Base-by-base conservation (phyloP, 1,140 invertebrate genomes). In the Magallana gigas region DNA sequence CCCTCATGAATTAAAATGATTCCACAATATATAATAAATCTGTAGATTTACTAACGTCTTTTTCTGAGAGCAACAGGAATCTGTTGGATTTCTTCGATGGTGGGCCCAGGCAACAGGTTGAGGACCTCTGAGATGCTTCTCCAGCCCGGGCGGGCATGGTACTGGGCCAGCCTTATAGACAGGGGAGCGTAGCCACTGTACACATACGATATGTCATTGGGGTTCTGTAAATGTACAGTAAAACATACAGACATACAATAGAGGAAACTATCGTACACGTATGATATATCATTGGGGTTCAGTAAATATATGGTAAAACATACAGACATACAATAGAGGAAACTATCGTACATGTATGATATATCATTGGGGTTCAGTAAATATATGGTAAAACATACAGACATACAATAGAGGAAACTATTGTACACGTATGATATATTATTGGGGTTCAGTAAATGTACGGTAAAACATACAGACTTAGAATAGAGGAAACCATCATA, bases 341-440 rank as follows among this genome's bases (percentile, higher is more conserved):
- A 99, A 99, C 95, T 93, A 91, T 98, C 98, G 94, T 98, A 97
- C 57, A 99, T 97, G 94, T 98, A 99, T 88, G 98, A 97, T 83
- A 99, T 98, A 92, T 99, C 98, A 90, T 96, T 97, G 0, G 97
- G 97, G 89, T 96, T 96, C 94, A 95, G 90, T 81, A 91, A 91
- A 8, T 84, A 8, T 9, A 11, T 23, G 23, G 23, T 48, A 57
- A 83, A n/a, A 48, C 2, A 48, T 48, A 48, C 36, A 48, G 36
- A 48, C 36, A 48, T 48, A 48, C 0, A 48, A 98, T 98, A 0
- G 36, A 98, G 98, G 95, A 99, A 99, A 16, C 95, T 93, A 91
- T 98, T 98, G 94, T 98, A 97, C 57, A 99, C 97, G 94, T 98
- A 99, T 88, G 98, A 97, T 83, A 99, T 98, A 92, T 99, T 98